These are phyloP conservation scores for Lysiphlebus fabarum DNA, from an alignment of 1,140 invertebrate genomes.

Conservation along the genomic window DNA sequence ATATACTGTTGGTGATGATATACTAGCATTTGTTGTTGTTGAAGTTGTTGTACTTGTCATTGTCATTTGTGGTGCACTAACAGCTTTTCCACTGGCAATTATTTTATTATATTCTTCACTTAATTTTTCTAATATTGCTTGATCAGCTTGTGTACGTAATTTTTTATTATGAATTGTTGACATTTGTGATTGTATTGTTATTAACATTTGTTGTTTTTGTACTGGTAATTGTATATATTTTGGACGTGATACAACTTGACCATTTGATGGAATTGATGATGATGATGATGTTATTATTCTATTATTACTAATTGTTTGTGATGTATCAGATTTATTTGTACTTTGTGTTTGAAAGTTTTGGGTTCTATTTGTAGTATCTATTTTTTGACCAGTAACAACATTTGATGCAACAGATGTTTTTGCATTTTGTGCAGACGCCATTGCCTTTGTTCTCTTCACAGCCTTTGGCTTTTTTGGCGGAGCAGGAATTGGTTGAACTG, in stretches of 20 bases:
- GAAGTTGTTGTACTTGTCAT: slow-evolving; percentile 33
- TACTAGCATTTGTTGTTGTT: slow-evolving; percentile 35
- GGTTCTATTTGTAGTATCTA: slow-evolving; percentile 1
- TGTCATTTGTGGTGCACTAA: slow-evolving; percentile 34
- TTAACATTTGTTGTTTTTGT: slow-evolving; percentile 48
- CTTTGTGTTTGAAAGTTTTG: background rate
- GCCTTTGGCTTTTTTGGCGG: slow-evolving; percentile 47
- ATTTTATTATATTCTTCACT: slow-evolving; percentile 59
- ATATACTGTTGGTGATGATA: slow-evolving; percentile 34
- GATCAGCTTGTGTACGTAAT: slow-evolving; percentile 47
- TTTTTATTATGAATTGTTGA: slow-evolving; percentile 51
- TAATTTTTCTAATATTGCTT: slow-evolving; percentile 51
- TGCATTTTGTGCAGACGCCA: slow-evolving; percentile 36
- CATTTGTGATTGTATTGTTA: slow-evolving; percentile 56
- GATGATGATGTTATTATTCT: slow-evolving; percentile 13
- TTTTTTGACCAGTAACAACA: slow-evolving; percentile 3
- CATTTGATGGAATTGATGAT: slow-evolving; percentile 39
- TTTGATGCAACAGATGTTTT: slow-evolving; percentile 29
- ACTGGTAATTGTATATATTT: slow-evolving; percentile 46
- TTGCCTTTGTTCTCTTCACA: slow-evolving; percentile 45
- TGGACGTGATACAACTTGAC: slow-evolving; percentile 47
- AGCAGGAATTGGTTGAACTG: slow-evolving; percentile 1
- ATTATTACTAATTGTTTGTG: background rate
- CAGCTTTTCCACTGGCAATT: slow-evolving; percentile 56
- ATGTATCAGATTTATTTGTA: background rate